Base-by-base conservation (phyloP, 2,797 vertebrate species). In the Perodicticus potto region DNA sequence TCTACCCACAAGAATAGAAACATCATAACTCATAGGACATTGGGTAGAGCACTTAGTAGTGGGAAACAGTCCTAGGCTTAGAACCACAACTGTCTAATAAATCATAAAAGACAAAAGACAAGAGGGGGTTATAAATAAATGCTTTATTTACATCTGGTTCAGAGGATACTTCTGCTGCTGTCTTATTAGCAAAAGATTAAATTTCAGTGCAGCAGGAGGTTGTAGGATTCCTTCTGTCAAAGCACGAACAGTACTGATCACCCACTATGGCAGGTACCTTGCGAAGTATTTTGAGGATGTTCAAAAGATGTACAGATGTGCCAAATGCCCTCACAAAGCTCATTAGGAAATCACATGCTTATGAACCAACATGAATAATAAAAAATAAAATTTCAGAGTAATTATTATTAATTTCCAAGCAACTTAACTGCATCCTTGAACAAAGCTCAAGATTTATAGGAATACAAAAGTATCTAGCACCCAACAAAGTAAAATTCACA, bases 301-400 rank as follows among this genome's bases (percentile, higher is more conserved):
- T 86, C 14, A 72, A 91, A n/a, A 86, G 11, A 72, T 81, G 14
- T 32, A 49, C 29, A 89, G 72, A 83, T 40, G 89, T 25, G n/a
- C 29, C 65, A 91, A 22, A 22, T 65, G 53, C 5, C 20, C 55
- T 72, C 43, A 81, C n/a, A 85, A 96, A 87, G 29, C 27, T 95
- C 72, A 43, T 40, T 80, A 93, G 63, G 34, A 80, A 95, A 80
- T 70, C 7, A 83, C 13, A 57, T 3, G 91, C 27, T 86, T 77
- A 63, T 29, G 83, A 91, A 96, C 59, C n/a, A 86, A 83, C 13
- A 81, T 88, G 19, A 85, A 91, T n/a, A n/a, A n/a, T n/a, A n/a
- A n/a, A n/a, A n/a, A n/a, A n/a, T n/a, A n/a, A n/a, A n/a, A n/a
- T n/a, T n/a, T n/a, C n/a, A n/a, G n/a, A n/a, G n/a, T n/a, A n/a